Evolutionary conservation across 1,140 invertebrate species (phyloP), one percentile per base, ranked within the genome.

Genomic region (Micrasema longulum): DNA sequence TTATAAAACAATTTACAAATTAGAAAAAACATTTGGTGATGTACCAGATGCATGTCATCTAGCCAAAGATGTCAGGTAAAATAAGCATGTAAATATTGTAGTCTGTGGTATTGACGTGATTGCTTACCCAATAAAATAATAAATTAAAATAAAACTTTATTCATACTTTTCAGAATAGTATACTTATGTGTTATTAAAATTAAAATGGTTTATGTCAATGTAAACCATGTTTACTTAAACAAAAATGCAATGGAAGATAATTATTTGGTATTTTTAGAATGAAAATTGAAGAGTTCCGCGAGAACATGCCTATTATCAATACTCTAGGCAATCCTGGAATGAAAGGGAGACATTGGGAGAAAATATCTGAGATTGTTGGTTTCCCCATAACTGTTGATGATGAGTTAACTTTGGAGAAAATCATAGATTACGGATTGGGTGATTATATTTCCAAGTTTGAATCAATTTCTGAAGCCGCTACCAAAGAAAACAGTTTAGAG

Each of bases 261-360:
- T n/a, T n/a, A n/a, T n/a, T n/a, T n/a, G n/a, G n/a, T n/a, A n/a
- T n/a, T n/a, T 80, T 53, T 53, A 85, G 91, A 78, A 83, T 82
- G 67, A 89, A 89, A 81, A 95, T 98, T 70, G 96, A 98, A 78
- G 91, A 92, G 14, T 98, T 99, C 82, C 92, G 92, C 72, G 92
- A 93, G n/a, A n/a, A n/a, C n/a, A n/a, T n/a, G n/a, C n/a, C n/a
- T n/a, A n/a, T n/a, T n/a, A n/a, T n/a, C n/a, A n/a, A n/a, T n/a
- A 97, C 95, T 0, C 83, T 99, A 1, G 97, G 97, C 43, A 99
- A 98, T 87, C 96, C 96, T 4, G 95, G 93, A 36, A 90, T 99
- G 87, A 93, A 97, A 78, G 89, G 90, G 10, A 88, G 97, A 9
- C 97, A 99, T 82, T 99, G 97, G 97, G 95, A 97, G 78, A 92